Conservation (phyloP, 2,888 invertebrate genomes). For the Oxyteleia sp. region DNA sequence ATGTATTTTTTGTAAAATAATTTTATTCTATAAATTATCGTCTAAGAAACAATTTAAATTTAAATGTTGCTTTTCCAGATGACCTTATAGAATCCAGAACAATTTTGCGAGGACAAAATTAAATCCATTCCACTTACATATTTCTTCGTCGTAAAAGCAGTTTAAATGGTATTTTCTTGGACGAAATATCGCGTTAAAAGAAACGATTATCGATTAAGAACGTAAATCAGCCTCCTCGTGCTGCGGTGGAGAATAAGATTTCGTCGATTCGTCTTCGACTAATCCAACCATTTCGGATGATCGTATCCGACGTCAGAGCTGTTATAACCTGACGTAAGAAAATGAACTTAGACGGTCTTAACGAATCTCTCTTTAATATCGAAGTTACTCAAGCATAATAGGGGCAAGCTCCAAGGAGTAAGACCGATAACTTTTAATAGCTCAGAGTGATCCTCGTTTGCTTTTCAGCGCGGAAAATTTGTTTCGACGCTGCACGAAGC, state of each 20-base stretch:
- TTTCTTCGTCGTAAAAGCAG: not conserved
- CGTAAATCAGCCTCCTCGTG: slow-evolving; percentile 31
- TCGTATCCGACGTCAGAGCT: slow-evolving; percentile 65
- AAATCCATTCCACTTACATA: not conserved
- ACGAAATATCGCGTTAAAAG: slow-evolving; percentile 2
- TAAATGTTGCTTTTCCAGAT: too few relatives aligned
- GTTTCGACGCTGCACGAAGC: slow-evolving; percentile 58
- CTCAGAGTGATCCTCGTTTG: slow-evolving; percentile 75
- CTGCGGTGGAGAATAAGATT: slow-evolving; percentile 52
- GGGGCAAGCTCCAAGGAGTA: slow-evolving; percentile 64
- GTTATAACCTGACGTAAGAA: slow-evolving; percentile 75
- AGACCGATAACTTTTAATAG: slow-evolving; percentile 79
- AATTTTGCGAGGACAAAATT: too few relatives aligned
- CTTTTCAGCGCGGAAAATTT: slow-evolving; percentile 72
- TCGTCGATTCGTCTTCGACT: slow-evolving; percentile 58
- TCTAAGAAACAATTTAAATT: too few relatives aligned
- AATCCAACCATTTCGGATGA: slow-evolving; percentile 63
- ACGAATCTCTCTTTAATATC: slow-evolving; percentile 78
- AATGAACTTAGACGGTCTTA: slow-evolving; percentile 78
- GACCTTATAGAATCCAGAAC: too few relatives aligned
- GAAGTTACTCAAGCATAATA: slow-evolving; percentile 72
- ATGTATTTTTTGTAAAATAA: too few relatives aligned
- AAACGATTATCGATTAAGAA: slow-evolving; percentile 29
- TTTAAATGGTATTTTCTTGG: not conserved
- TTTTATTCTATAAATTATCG: too few relatives aligned